Conservation (phyloP, 2,113 vertebrate genomes). For the Tragelaphus imberbis region DNA sequence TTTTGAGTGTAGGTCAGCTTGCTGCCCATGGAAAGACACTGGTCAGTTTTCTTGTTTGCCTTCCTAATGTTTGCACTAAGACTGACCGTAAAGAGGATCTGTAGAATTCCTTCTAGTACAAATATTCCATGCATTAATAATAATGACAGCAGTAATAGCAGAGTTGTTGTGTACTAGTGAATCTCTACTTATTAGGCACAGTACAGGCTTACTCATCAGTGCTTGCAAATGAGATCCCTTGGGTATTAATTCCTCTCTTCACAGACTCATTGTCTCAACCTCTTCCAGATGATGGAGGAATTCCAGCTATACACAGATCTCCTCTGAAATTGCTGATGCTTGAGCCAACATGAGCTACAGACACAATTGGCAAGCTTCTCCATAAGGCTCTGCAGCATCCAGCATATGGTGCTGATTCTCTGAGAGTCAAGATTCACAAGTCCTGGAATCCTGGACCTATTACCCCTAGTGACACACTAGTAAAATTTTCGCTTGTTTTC, state of each 20-base stretch:
- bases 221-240: not conserved
- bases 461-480: not conserved
- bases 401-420: not conserved
- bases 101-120: not conserved
- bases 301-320: not conserved
- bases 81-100: not conserved
- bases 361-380: not conserved
- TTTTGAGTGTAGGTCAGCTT: not conserved
- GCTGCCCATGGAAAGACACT: not conserved
- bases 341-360: not conserved
- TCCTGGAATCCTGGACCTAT: not conserved
- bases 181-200: not conserved
- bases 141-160: not conserved
- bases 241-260: not conserved
- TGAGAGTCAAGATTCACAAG: not conserved
- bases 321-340: not conserved
- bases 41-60: not conserved
- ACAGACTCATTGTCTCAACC: not conserved
- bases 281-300: not conserved
- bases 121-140: not conserved
- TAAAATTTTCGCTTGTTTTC: not conserved
- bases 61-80: too few species aligned
- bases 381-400: not conserved
- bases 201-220: not conserved
- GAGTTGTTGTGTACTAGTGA: not conserved